Evolutionary conservation across 2,113 vertebrate genomes (phyloP).

Genomic region (Otocyon megalotis): DNA sequence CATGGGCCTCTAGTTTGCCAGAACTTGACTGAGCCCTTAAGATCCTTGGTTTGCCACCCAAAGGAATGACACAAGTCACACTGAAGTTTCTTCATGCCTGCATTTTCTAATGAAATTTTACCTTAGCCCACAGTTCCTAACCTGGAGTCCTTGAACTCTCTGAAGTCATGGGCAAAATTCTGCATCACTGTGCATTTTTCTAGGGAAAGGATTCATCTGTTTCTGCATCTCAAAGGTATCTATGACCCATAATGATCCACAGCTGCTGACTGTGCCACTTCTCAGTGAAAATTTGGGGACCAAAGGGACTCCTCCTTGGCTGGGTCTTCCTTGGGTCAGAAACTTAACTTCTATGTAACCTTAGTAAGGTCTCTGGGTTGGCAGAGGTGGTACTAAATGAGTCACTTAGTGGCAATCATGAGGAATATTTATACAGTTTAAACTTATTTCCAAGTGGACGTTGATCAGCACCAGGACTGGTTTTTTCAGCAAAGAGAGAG

Average conservation of each 20-base stretch:
- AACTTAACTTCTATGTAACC: background rate
- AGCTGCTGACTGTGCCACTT: background rate
- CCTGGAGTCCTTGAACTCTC: background rate
- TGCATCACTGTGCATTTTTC: background rate
- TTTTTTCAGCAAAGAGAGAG: conserved; percentile 47
- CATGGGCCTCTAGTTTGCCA: background rate
- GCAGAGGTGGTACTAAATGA: background rate
- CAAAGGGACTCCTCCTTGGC: background rate
- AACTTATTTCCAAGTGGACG: conserved; percentile 1
- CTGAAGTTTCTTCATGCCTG: background rate
- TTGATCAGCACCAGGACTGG: background rate
- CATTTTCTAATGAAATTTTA: background rate
- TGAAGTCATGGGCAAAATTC: background rate
- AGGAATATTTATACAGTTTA: background rate
- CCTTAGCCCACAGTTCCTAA: background rate
- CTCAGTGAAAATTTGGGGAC: background rate
- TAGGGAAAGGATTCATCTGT: background rate
- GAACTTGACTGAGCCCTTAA: background rate
- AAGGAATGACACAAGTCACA: background rate
- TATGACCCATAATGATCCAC: background rate
- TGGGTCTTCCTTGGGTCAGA: background rate
- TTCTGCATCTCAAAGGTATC: conserved; percentile 35
- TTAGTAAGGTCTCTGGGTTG: background rate
- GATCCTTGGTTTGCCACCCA: background rate
- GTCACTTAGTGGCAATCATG: background rate